Evolutionary conservation across 2,113 vertebrate species (phyloP).

Genomic region (Hippocampus barbouri): DNA sequence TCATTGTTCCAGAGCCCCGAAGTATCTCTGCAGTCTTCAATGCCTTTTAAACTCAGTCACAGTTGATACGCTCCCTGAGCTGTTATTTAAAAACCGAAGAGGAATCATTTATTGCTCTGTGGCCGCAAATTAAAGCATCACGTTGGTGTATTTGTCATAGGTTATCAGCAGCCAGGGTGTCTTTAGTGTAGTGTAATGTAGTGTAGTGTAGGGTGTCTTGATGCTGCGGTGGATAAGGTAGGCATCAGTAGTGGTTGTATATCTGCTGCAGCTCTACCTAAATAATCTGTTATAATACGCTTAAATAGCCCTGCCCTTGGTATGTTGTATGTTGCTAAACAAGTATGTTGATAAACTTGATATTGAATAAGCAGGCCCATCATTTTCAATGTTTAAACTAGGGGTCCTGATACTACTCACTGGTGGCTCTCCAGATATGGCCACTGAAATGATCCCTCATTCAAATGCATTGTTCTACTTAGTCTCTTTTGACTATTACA

Average conservation of each 20-base stretch:
- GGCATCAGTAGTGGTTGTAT: constrained; percentile 19
- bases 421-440: too few species aligned
- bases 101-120: constrained; percentile 35
- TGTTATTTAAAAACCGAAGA: constrained; percentile 26
- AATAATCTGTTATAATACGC: constrained; percentile 24
- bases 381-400: too few species aligned
- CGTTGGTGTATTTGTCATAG: constrained; percentile 46
- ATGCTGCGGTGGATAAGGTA: constrained; percentile 8
- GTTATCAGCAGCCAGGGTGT: constrained; percentile 21
- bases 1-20: neutral
- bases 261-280: constrained; percentile 36
- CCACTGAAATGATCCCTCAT: too few species aligned
- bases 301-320: too few species aligned
- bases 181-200: constrained; percentile 23
- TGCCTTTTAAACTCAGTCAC: neutral
- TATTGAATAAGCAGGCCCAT: too few species aligned
- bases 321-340: too few species aligned
- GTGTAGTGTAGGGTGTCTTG: neutral
- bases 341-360: too few species aligned
- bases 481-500: too few species aligned
- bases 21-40: neutral
- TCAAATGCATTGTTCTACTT: too few species aligned
- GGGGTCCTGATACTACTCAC: too few species aligned
- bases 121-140: constrained; percentile 45
- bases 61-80: constrained; percentile 13